Conservation (phyloP, 35 echinoderm and acorn worm species). For the Heliocidaris erythrogramma region DNA sequence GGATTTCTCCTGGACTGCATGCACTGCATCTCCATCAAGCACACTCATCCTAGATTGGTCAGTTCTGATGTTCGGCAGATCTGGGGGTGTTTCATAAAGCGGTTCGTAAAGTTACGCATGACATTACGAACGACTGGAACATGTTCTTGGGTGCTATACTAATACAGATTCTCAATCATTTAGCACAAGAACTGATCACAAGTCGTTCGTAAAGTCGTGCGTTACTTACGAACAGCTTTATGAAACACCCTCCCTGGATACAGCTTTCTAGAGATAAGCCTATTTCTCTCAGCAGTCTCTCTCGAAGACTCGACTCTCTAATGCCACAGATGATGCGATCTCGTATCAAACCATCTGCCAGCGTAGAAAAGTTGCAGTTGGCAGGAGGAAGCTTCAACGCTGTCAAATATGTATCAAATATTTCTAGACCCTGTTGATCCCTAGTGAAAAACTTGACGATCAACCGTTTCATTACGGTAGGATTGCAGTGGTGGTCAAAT, state of each 20-base stretch:
- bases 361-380: conserved; percentile 43
- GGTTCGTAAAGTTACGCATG: no score
- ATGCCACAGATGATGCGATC: conserved; percentile 61
- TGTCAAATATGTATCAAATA: background rate
- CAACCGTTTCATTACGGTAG: conserved; percentile 7
- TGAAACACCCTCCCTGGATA: no score
- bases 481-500: conserved; percentile 38
- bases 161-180: no score
- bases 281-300: conserved; percentile 51
- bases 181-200: no score
- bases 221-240: no score
- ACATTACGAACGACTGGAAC: no score
- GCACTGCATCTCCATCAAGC: background rate
- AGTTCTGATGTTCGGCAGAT: background rate
- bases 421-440: conserved; percentile 35
- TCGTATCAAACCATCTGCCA: conserved; percentile 49
- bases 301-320: conserved; percentile 28
- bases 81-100: no score
- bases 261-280: background rate
- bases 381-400: background rate
- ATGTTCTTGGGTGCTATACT: no score
- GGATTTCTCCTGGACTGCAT: background rate
- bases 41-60: background rate
- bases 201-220: no score
- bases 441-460: conserved; percentile 42